These are phyloP conservation scores for Tetranychus piercei DNA, from an alignment of 2,888 invertebrate genomes.

Conservation along the genomic window DNA sequence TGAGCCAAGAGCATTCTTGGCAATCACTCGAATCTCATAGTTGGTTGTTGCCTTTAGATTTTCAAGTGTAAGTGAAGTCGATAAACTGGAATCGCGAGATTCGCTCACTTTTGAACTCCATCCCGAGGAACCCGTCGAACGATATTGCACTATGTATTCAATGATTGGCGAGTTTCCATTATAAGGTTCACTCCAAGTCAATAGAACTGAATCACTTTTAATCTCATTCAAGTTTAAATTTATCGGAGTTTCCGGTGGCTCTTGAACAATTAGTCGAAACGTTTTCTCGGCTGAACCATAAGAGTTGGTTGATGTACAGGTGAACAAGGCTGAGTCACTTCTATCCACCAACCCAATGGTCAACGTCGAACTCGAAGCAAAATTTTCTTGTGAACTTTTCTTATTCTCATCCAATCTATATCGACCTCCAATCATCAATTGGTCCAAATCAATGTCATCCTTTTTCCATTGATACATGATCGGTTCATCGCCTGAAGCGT, in stretches of 20 bases:
- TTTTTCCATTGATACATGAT: neutral
- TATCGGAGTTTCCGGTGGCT: slow-evolving; percentile 32
- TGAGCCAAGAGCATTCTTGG: slow-evolving; percentile 25
- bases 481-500: slow-evolving; percentile 3
- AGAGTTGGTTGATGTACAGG: slow-evolving; percentile 24
- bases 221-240: slow-evolving; percentile 30
- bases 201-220: slow-evolving; percentile 30
- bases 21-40: slow-evolving; percentile 32
- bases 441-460: slow-evolving; percentile 5
- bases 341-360: slow-evolving; percentile 22
- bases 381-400: neutral
- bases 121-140: neutral
- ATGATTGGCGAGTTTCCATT: slow-evolving; percentile 33
- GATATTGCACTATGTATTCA: slow-evolving; percentile 26
- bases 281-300: slow-evolving; percentile 24
- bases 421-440: neutral
- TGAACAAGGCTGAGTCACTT: slow-evolving; percentile 23
- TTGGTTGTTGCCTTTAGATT: slow-evolving; percentile 31
- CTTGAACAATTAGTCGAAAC: slow-evolving; percentile 26
- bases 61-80: neutral
- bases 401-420: neutral
- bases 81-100: neutral
- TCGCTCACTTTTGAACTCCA: neutral
- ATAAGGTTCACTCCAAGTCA: slow-evolving; percentile 33
- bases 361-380: slow-evolving; percentile 9